Evolutionary conservation across 2,888 invertebrate genomes (phyloP).

Genomic region (Colostygia pectinataria): DNA sequence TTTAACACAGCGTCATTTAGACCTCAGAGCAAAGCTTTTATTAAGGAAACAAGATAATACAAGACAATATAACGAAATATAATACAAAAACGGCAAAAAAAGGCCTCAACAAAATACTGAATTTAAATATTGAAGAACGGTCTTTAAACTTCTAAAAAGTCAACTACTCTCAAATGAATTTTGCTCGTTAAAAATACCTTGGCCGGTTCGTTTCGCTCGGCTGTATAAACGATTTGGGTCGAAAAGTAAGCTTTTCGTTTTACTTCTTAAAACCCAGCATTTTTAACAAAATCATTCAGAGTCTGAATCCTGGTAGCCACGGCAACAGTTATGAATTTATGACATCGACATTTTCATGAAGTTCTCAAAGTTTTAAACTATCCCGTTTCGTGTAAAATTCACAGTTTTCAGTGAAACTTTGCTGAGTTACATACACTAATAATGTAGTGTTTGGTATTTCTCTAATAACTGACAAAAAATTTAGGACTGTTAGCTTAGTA

Average conservation of each 20-base stretch:
- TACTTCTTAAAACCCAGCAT: slow-evolving; percentile 53
- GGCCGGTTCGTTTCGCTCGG: slow-evolving; percentile 55
- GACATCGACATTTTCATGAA: slow-evolving; percentile 33
- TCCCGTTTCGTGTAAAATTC: slow-evolving; percentile 8
- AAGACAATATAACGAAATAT: too few relatives aligned
- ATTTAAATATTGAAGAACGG: not conserved
- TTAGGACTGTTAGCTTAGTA: too few relatives aligned
- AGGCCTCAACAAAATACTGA: not conserved
- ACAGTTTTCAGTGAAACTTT: not conserved
- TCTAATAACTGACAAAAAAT: too few relatives aligned
- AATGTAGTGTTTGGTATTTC: too few relatives aligned
- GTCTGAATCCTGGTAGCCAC: slow-evolving; percentile 39
- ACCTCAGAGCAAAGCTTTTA: too few relatives aligned
- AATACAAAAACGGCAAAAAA: not conserved
- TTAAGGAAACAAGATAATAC: too few relatives aligned
- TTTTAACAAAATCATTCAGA: slow-evolving; percentile 48
- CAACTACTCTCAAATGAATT: slow-evolving; percentile 17
- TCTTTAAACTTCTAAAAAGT: slow-evolving; percentile 5
- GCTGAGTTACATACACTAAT: too few relatives aligned
- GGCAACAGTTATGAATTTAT: slow-evolving; percentile 45
- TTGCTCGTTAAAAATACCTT: slow-evolving; percentile 50
- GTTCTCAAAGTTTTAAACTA: slow-evolving; percentile 32
- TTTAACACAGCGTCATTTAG: too few relatives aligned
- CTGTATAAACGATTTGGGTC: slow-evolving; percentile 53
- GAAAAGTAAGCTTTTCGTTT: slow-evolving; percentile 53